phyloP scores from a whole-genome alignment of 2,797 vertebrate species.

The Myotis planiceps region DNA sequence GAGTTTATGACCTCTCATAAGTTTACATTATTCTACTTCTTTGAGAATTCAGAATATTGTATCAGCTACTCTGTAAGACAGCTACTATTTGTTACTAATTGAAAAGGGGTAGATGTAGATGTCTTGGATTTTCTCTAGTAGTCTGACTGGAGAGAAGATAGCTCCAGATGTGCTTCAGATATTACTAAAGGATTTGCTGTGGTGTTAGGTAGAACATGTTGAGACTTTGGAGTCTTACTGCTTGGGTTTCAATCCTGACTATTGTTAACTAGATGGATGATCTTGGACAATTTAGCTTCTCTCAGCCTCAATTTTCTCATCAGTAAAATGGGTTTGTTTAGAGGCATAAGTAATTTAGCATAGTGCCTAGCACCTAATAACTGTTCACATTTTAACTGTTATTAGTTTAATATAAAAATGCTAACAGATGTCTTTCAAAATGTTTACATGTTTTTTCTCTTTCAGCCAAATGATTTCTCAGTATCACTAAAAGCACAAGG shows the following conservation, averaged over 20 bases:
- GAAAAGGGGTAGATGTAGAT: not conserved
- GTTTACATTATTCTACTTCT: constrained; percentile 28
- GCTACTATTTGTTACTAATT: not conserved
- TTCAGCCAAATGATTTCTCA: constrained; percentile 95
- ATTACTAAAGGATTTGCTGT: not conserved
- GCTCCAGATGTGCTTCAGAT: not conserved
- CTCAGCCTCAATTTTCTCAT: not conserved
- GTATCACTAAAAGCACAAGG: constrained; percentile 95
- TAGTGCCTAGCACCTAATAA: not conserved
- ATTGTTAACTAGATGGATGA: not conserved
- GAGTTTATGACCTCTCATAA: not conserved
- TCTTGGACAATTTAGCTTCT: not conserved
- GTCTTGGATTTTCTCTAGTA: not conserved
- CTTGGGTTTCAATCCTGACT: constrained; percentile 1
- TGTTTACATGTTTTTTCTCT: constrained; percentile 62
- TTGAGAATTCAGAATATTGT: constrained; percentile 42
- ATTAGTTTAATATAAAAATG: constrained; percentile 46
- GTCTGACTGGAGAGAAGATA: not conserved
- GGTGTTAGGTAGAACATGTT: not conserved
- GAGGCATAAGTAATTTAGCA: constrained; percentile 26
- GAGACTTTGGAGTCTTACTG: not conserved
- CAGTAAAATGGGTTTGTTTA: constrained; percentile 50
- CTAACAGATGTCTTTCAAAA: constrained; percentile 37
- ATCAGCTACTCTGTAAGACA: not conserved
- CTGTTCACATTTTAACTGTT: constrained; percentile 39